Percentiles rank a stretch among this genome's conserved stretches.
phyloP scores from a whole-genome alignment of 64 coral and sea anemone species.

The Dendronephthya gigantea region DNA sequence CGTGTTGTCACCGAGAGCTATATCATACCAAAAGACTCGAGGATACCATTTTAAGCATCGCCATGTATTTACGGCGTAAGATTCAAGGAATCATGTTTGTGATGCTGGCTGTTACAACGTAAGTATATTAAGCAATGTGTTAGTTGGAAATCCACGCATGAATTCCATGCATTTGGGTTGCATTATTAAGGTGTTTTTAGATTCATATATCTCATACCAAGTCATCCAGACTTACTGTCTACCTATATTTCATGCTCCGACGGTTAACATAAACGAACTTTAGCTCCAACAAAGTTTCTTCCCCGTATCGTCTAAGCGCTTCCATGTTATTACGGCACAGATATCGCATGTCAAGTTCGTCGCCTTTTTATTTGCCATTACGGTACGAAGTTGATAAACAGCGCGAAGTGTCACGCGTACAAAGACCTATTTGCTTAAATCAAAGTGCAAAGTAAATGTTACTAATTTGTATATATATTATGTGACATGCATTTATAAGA shows the following conservation, averaged over 20 bases:
- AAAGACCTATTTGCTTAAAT: not conserved
- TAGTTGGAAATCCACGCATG: too few species aligned
- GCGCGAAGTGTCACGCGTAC: not conserved
- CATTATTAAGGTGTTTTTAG: not conserved
- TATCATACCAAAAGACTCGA: not conserved
- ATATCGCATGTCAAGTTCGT: not conserved
- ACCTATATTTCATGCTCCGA: not conserved
- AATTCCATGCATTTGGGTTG: too few species aligned
- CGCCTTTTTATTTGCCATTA: not conserved
- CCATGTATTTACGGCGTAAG: not conserved
- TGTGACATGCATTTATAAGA: not conserved
- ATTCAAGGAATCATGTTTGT: not conserved
- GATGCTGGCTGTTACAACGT: not conserved
- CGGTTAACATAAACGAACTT: not conserved
- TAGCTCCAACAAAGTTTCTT: not conserved
- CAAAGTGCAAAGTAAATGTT: not conserved
- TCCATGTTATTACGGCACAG: too few species aligned
- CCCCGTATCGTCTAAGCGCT: too few species aligned
- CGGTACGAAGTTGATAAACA: not conserved
- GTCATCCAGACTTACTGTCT: not conserved
- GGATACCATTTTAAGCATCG: not conserved
- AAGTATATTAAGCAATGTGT: not conserved
- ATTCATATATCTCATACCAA: not conserved
- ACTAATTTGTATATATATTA: not conserved
- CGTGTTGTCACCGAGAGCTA: not conserved